These are phyloP conservation scores for Drosophila fungiperda DNA, from an alignment of 2,888 invertebrate species.

Conservation along the genomic window DNA sequence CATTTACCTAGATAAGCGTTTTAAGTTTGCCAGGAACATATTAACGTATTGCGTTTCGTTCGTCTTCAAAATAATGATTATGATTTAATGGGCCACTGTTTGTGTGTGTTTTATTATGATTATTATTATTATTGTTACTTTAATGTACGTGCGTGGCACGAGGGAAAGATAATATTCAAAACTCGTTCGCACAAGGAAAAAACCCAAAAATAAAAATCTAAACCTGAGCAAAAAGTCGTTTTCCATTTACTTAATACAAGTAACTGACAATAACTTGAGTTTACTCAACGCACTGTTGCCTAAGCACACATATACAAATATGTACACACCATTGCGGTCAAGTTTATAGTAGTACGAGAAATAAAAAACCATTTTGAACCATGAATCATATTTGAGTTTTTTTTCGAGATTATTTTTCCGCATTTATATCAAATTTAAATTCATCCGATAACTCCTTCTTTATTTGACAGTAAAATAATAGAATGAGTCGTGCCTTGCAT, in stretches of 20 bases:
- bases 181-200: constrained; percentile 46
- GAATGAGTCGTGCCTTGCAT: too few species aligned
- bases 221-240: constrained; percentile 54
- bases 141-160: constrained; percentile 51
- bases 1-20: neutral
- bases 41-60: constrained; percentile 41
- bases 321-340: neutral
- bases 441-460: neutral
- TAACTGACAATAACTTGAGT: constrained; percentile 68
- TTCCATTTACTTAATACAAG: constrained; percentile 67
- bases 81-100: constrained; percentile 22
- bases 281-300: constrained; percentile 52
- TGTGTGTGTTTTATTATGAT: constrained; percentile 34
- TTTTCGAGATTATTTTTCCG: neutral
- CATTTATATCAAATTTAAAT: neutral
- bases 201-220: neutral
- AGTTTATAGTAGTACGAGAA: neutral
- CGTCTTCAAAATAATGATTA: constrained; percentile 23
- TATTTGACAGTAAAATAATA: too few species aligned
- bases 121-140: constrained; percentile 29
- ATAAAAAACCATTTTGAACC: neutral
- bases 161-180: constrained; percentile 42
- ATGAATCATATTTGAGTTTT: neutral
- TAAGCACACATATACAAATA: constrained; percentile 42
- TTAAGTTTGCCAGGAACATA: neutral